phyloP scores from a whole-genome alignment of 2,797 vertebrate genomes.

The Periophthalmus magnuspinnatus region DNA sequence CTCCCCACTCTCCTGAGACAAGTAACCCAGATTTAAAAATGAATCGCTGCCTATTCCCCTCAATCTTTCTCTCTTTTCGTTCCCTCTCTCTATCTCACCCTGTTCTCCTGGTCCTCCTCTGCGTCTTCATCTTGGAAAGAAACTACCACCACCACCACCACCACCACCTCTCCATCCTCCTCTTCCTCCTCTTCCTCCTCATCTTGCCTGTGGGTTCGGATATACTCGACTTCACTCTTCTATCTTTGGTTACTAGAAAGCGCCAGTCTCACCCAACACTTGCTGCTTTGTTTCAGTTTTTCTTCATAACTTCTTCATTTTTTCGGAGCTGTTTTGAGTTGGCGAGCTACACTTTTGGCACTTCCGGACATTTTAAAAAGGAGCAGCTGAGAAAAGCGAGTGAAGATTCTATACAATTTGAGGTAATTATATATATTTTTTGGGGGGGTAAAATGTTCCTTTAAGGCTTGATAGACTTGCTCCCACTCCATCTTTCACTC shows the following conservation, averaged over 20 bases:
- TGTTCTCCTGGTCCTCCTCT: slow-evolving; percentile 63
- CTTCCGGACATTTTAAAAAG: slow-evolving; percentile 44
- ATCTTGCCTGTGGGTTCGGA: slow-evolving; percentile 74
- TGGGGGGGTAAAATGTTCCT: background rate
- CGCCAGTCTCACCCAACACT: slow-evolving; percentile 46
- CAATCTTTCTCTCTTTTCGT: slow-evolving; percentile 46
- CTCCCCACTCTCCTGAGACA: slow-evolving; percentile 78
- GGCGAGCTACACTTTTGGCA: slow-evolving; percentile 54
- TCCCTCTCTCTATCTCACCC: slow-evolving; percentile 44
- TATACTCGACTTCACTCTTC: slow-evolving; percentile 51
- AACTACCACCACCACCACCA: slow-evolving; percentile 51
- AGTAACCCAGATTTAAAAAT: slow-evolving; percentile 86
- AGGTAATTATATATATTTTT: slow-evolving; percentile 56
- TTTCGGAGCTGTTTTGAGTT: slow-evolving; percentile 38
- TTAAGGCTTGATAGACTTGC: slow-evolving; percentile 44
- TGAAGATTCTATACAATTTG: slow-evolving; percentile 52
- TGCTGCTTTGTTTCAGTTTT: slow-evolving; percentile 39
- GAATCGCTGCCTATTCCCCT: slow-evolving; percentile 75
- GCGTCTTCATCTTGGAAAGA: slow-evolving; percentile 83
- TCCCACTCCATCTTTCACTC: slow-evolving; percentile 40
- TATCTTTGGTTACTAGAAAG: slow-evolving; percentile 72
- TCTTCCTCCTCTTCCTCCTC: slow-evolving; percentile 75
- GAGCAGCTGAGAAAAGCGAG: slow-evolving; percentile 51
- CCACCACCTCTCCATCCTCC: slow-evolving; percentile 66
- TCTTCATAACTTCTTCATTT: slow-evolving; percentile 11